Conservation (phyloP, 2,113 vertebrate species). For the Centropus bengalensis region DNA sequence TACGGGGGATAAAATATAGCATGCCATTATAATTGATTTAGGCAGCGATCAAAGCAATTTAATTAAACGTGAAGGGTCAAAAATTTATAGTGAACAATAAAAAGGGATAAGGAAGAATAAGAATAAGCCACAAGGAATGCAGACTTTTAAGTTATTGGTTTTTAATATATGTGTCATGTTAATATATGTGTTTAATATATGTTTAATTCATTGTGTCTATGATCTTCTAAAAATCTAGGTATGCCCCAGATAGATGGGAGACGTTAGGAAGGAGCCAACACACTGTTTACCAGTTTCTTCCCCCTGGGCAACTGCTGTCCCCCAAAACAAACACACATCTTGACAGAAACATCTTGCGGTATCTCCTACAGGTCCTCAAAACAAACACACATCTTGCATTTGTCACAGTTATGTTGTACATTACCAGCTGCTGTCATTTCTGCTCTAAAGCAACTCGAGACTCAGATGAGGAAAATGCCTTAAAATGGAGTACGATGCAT, state of each 20-base stretch:
- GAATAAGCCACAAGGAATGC: not conserved
- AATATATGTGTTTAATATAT: not conserved
- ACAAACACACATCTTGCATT: not conserved
- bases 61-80: conserved; percentile 35
- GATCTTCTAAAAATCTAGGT: not conserved
- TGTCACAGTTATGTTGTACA: not conserved
- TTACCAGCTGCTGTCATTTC: not conserved
- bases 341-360: no score
- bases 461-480: not conserved
- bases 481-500: not conserved
- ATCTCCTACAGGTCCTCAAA: no score
- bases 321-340: not conserved
- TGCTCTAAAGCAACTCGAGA: not conserved
- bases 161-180: not conserved
- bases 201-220: not conserved
- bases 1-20: not conserved
- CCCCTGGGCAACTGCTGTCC: not conserved
- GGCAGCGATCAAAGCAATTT: conserved; percentile 27
- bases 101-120: not conserved
- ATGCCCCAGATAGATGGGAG: not conserved
- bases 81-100: not conserved
- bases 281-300: not conserved
- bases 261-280: not conserved
- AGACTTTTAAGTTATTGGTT: not conserved
- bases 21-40: conserved; percentile 29